Percentiles rank a stretch among this genome's conserved stretches.
Evolutionary conservation across 2,797 vertebrate genomes (phyloP).

Genomic region (Muscicapa comitata): DNA sequence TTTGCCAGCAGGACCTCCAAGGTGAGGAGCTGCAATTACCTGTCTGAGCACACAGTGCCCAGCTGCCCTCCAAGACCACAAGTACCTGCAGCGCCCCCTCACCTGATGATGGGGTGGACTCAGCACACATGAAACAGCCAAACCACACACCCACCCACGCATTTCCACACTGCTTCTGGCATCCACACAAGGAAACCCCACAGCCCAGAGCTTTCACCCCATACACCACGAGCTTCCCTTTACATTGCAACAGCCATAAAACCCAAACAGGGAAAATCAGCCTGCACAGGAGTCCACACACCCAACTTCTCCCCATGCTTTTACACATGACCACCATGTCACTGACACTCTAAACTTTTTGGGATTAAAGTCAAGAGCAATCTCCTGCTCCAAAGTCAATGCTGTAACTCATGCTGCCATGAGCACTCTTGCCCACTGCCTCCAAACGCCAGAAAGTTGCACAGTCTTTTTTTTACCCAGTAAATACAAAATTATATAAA

Average conservation of each 20-base stretch:
- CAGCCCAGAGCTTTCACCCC: neutral
- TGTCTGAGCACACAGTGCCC: neutral
- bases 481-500: neutral
- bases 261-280: neutral
- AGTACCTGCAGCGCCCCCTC: neutral
- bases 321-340: rapidly evolving
- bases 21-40: rapidly evolving
- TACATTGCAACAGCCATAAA: neutral
- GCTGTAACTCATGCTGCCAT: rapidly evolving
- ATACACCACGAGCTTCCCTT: rapidly evolving
- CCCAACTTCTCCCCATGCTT: neutral
- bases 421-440: neutral
- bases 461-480: neutral
- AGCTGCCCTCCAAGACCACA: neutral
- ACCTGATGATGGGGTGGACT: rapidly evolving
- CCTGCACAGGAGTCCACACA: rapidly evolving
- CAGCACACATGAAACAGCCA: rapidly evolving
- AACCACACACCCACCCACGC: rapidly evolving
- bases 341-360: neutral
- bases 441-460: neutral
- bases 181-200: neutral
- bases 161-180: rapidly evolving
- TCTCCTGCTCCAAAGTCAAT: neutral
- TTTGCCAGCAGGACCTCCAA: neutral
- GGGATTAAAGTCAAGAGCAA: neutral